Base-by-base conservation (phyloP, 2,113 vertebrate genomes). In the Amphiprion ocellaris region DNA sequence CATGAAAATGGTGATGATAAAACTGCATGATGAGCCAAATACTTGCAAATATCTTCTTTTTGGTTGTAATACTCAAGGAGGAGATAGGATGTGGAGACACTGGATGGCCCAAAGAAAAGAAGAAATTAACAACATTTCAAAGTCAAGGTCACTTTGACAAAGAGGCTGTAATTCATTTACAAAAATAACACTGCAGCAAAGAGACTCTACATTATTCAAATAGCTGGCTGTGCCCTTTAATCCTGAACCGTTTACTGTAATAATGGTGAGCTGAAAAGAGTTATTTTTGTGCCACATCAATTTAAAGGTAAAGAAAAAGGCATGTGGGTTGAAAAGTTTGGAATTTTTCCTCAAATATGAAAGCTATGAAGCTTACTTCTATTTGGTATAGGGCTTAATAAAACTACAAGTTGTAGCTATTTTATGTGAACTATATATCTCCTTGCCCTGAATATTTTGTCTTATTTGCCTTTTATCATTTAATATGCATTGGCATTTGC, bases 161-260 rank as follows among this genome's bases (percentile, higher is more conserved):
- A 12, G 26, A 66, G 10, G 23, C 28, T 47, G 21, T 26, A 28
- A 82, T 74, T 75, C 0, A 26, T 62, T 44, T 47, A 44, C 11
- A 82, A 74, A 74, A 72, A 75, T 61, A 49, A 66, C 26, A 21
- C 62, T 70, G 47, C 47, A 74, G 61, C 56, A 85, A 58, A 26
- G 72, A 67, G 61, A 65, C 59, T 60, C 23, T 60, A 46, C 63
- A 59, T 72, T 24, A 68, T 77, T 74, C 81, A 85, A 80, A 90
- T 75, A 90, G 77, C 79, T 82, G 69, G 71, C 89, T 87, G 75
- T 91, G 92, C 92, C 89, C 86, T 94, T 92, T 89, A 92, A 87
- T 81, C 65, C 49, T 71, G 52, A 81, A 81, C 37, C 41, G 68
- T 90, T 75, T 88, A 79, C 72, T 87, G 58, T 74, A 81, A 80